Evolutionary conservation across 2,888 invertebrate species (phyloP), one percentile per base, ranked within the genome.

Genomic region (Odontomyia ornata): DNA sequence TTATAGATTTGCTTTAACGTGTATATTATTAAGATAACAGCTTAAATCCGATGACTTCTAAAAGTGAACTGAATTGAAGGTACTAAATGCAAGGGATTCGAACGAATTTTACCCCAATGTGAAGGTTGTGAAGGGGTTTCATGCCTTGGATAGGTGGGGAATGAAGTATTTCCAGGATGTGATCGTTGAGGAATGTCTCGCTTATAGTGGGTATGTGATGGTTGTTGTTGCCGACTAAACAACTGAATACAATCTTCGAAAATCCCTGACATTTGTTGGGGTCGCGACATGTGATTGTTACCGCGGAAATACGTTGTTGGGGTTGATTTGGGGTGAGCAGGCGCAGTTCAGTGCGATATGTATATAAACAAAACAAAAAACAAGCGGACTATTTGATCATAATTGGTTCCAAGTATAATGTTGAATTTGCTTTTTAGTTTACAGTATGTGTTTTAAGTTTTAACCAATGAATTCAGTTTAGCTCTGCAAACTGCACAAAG

Each of bases 211-310:
- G 36, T 36, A 5, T 3, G 3, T 36, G 36, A 36, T 5, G 36
- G 7, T 18, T 18, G 21, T 60, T 60, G 60, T 60, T 60, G 60
- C 13, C 21, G 60, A 18, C 21, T 60, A 60, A 5, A 18, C 21
- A 60, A 60, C 60, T 18, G 18, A 60, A 23, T 25, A 7, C 60
- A 60, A 23, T 13, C 56, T n/a, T 25, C 15, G 1, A 21, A 60
- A 60, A 60, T 25, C 60, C 60, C 60, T 60, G 60, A 60, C 60
- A 60, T 60, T 60, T 60, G 60, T 60, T 60, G 21, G 60, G 25
- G 21, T 11, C 21, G 60, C 13, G 43, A 43, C 43, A 52, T 15
- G 15, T 18, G 18, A 15, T 52, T 52, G 52, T 52, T 52, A 18
- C 52, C 52, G 18, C n/a, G 52, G 52, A 52, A 52, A 52, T 52